These are phyloP conservation scores for Drosophila anomalata DNA, from an alignment of 2,888 invertebrate species.

Conservation along the genomic window DNA sequence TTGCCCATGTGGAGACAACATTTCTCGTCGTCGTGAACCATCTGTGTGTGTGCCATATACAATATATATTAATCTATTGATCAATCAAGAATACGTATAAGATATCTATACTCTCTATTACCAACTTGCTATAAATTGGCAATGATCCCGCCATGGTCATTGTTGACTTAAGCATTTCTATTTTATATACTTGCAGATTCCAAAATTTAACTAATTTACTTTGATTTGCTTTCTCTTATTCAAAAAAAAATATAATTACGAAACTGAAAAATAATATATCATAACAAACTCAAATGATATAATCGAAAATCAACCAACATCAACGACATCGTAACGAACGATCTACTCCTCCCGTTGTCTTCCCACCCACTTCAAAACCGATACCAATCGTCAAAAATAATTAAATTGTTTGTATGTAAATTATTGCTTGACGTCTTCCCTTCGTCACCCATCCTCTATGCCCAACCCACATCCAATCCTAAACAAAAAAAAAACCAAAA, in stretches of 20 bases:
- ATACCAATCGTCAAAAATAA: constrained; percentile 42
- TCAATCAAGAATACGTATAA: constrained; percentile 36
- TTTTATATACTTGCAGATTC: constrained; percentile 79
- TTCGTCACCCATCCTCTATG: constrained; percentile 44
- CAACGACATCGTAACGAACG: constrained; percentile 51
- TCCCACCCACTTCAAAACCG: constrained; percentile 37
- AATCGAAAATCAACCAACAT: constrained; percentile 49
- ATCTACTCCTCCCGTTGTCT: constrained; percentile 39
- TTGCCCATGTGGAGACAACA: constrained; percentile 71
- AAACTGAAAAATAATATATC: constrained; percentile 44
- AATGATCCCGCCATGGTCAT: constrained; percentile 71
- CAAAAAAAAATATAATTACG: constrained; percentile 65
- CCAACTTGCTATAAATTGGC: constrained; percentile 63
- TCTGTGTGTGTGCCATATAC: constrained; percentile 47
- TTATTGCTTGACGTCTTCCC: constrained; percentile 70
- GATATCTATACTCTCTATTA: constrained; percentile 30
- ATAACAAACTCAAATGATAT: constrained; percentile 49
- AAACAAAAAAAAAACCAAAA: constrained; percentile 36
- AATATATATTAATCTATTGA: constrained; percentile 17
- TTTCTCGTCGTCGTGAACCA: constrained; percentile 66
- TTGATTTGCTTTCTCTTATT: constrained; percentile 83
- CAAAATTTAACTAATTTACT: constrained; percentile 82
- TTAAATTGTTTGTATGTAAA: constrained; percentile 74
- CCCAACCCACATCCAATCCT: constrained; percentile 46
- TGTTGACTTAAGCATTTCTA: constrained; percentile 80